These are phyloP conservation scores for Lithophane ornitopus DNA, from an alignment of 2,888 invertebrate genomes.

Conservation along the genomic window DNA sequence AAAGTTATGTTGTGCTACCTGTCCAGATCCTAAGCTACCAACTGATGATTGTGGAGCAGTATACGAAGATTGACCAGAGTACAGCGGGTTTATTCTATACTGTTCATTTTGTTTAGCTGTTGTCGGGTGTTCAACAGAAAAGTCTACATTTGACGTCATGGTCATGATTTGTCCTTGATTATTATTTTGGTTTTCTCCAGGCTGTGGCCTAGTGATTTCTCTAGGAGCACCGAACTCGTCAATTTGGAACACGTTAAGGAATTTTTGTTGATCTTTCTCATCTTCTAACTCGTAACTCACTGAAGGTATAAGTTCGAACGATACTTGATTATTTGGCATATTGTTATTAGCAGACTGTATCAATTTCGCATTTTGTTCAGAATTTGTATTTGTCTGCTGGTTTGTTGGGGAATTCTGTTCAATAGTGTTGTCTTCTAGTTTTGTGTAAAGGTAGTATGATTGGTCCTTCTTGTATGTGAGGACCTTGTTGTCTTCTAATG, in stretches of 20 bases:
- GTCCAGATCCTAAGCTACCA: constrained; percentile 77
- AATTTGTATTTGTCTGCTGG: constrained; percentile 55
- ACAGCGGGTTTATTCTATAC: constrained; percentile 74
- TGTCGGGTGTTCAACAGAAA: constrained; percentile 76
- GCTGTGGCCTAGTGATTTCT: constrained; percentile 63
- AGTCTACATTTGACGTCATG: constrained; percentile 77
- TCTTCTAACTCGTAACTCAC: constrained; percentile 82
- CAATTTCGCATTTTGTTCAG: constrained; percentile 53
- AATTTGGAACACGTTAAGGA: constrained; percentile 80
- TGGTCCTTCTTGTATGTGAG: constrained; percentile 86
- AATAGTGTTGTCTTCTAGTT: constrained; percentile 73
- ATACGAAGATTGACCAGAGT: constrained; percentile 86
- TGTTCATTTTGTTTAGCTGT: constrained; percentile 69
- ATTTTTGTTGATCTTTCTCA: constrained; percentile 81
- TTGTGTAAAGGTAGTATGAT: constrained; percentile 83
- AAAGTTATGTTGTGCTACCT: constrained; percentile 69
- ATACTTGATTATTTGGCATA: constrained; percentile 65
- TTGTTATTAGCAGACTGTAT: constrained; percentile 26
- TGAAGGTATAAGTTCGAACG: constrained; percentile 83
- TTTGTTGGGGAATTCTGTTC: constrained; percentile 65
- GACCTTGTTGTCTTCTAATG: constrained; percentile 81
- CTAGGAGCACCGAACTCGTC: constrained; percentile 80
- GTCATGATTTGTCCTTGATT: constrained; percentile 70
- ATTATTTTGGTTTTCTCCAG: constrained; percentile 68
- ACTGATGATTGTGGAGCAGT: constrained; percentile 85